Conservation (phyloP, 2,797 vertebrate species). For the Pipistrellus pipistrellus region DNA sequence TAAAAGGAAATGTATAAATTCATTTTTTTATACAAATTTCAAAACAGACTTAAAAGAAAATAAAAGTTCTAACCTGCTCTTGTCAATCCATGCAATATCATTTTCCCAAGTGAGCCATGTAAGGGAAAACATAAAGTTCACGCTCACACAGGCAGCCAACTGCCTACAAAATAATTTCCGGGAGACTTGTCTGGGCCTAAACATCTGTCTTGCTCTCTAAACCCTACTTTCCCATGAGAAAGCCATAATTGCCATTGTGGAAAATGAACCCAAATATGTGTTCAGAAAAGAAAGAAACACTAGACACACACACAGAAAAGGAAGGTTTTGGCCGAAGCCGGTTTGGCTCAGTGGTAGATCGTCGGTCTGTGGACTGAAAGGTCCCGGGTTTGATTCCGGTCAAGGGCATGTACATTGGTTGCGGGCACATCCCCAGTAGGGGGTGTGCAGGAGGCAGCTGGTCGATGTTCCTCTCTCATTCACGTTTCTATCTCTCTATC, state of each 20-base stretch:
- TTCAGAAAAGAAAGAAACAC: neutral
- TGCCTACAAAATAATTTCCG: neutral
- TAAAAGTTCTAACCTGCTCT: slow-evolving; percentile 39
- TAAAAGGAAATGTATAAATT: slow-evolving; percentile 56
- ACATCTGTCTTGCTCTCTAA: neutral
- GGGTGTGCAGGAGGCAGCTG: too few species aligned
- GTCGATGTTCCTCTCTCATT: too few species aligned
- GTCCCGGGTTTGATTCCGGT: too few species aligned
- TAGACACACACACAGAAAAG: neutral
- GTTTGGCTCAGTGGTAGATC: too few species aligned
- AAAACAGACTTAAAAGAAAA: slow-evolving; percentile 38
- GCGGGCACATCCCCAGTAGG: too few species aligned
- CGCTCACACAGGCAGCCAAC: neutral
- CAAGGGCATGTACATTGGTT: too few species aligned
- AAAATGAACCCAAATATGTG: neutral
- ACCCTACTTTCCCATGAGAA: slow-evolving; percentile 30
- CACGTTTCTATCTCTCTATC: too few species aligned
- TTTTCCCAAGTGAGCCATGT: slow-evolving; percentile 6
- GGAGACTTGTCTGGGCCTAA: slow-evolving; percentile 35
- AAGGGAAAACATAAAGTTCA: slow-evolving; percentile 15
- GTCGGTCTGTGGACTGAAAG: too few species aligned
- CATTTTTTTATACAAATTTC: slow-evolving; percentile 12
- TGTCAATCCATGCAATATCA: neutral
- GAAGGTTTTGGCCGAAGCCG: neutral
- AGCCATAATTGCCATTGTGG: neutral